These are phyloP conservation scores for Cantharis flavilabris DNA, from an alignment of 2,888 invertebrate species.

Conservation along the genomic window DNA sequence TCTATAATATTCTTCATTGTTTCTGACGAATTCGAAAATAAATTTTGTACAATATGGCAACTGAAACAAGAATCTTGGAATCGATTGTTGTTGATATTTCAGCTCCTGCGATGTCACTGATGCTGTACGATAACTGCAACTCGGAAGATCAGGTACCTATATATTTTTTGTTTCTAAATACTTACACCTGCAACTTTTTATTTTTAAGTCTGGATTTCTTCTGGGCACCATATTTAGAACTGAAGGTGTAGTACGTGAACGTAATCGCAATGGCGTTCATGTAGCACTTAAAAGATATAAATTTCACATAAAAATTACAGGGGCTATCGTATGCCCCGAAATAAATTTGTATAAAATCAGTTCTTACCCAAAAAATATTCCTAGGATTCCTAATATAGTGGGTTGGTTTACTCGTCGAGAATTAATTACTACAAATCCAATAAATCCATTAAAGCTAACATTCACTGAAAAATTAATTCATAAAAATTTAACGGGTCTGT, in stretches of 20 bases:
- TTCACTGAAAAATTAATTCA: slow-evolving; percentile 68
- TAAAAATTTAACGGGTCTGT: slow-evolving; percentile 62
- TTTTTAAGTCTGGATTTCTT: slow-evolving; percentile 52
- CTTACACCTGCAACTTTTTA: background rate
- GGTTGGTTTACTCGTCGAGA: background rate
- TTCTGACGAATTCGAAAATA: too few species aligned
- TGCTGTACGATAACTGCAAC: background rate
- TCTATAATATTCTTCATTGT: too few species aligned
- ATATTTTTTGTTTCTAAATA: background rate
- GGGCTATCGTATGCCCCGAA: slow-evolving; percentile 62
- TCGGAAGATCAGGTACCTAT: background rate
- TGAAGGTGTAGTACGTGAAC: background rate
- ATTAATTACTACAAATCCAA: background rate
- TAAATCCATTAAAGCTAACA: slow-evolving; percentile 57
- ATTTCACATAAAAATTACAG: slow-evolving; percentile 57
- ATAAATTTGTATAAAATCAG: background rate
- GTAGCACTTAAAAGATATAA: too few species aligned
- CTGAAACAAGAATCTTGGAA: too few species aligned
- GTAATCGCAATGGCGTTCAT: slow-evolving; percentile 49
- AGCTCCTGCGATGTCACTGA: background rate
- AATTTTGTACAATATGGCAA: too few species aligned
- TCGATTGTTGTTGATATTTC: too few species aligned
- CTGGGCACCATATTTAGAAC: slow-evolving; percentile 18
- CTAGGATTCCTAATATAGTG: background rate
- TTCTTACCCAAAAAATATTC: background rate